Percentiles rank a stretch among this genome's conserved stretches.
phyloP scores from a whole-genome alignment of 2,888 invertebrate genomes.

The Lepidochrysops patricia region DNA sequence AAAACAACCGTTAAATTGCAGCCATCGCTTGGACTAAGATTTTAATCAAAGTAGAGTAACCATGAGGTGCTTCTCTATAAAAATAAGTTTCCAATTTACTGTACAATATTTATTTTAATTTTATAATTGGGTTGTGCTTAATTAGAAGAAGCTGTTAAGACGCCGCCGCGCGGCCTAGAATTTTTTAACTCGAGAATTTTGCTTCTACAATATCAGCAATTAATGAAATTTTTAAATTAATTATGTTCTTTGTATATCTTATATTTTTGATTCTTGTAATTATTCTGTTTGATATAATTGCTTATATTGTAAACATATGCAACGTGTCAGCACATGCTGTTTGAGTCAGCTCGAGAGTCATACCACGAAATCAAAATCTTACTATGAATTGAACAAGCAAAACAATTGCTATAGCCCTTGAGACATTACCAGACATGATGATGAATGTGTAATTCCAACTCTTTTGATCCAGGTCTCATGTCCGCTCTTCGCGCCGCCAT shows the following conservation, averaged over 20 bases:
- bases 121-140: slow-evolving; percentile 2
- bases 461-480: neutral
- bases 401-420: too few relatives aligned
- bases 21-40: neutral
- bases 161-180: neutral
- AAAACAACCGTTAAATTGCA: neutral
- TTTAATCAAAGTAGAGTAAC: neutral
- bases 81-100: slow-evolving; percentile 6
- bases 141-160: slow-evolving; percentile 7
- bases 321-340: too few relatives aligned
- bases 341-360: too few relatives aligned
- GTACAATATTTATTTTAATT: neutral
- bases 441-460: neutral
- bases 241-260: too few relatives aligned
- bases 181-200: neutral
- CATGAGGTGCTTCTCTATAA: neutral
- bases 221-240: neutral
- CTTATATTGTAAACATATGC: too few relatives aligned
- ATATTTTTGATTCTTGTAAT: too few relatives aligned
- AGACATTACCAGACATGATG: too few relatives aligned
- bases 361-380: too few relatives aligned
- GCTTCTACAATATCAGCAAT: neutral
- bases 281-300: too few relatives aligned
- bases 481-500: too few relatives aligned
- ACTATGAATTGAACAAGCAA: too few relatives aligned